Evolutionary conservation across 2,888 invertebrate species (phyloP).

Genomic region (Carabus problematicus): DNA sequence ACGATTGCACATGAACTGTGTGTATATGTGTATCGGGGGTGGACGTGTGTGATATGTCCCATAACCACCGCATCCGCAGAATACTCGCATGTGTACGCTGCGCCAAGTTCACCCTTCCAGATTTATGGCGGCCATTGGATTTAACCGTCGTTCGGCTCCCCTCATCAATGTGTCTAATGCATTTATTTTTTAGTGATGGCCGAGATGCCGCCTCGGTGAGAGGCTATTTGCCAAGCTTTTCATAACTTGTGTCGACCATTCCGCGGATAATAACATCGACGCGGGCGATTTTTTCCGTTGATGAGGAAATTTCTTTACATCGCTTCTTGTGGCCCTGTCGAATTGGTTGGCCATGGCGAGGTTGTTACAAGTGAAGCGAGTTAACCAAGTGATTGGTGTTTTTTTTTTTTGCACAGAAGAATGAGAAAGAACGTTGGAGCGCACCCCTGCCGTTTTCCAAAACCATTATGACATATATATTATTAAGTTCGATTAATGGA

Average conservation of each 20-base stretch:
- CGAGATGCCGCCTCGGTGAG: conserved; percentile 2
- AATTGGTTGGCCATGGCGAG: not conserved
- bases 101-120: conserved; percentile 4
- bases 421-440: too few relatives aligned
- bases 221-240: conserved; percentile 37
- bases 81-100: not conserved
- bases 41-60: conserved; percentile 3
- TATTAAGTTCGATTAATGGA: too few relatives aligned
- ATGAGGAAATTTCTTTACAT: conserved; percentile 34
- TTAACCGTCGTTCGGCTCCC: conserved; percentile 27
- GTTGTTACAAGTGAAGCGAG: conserved; percentile 8
- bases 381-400: conserved; percentile 1
- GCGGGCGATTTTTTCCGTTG: conserved; percentile 32
- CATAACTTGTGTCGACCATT: conserved; percentile 38
- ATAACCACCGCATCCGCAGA: conserved; percentile 6
- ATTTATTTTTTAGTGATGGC: conserved; percentile 35
- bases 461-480: too few relatives aligned
- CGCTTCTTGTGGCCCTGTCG: not conserved
- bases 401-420: not conserved
- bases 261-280: conserved; percentile 26
- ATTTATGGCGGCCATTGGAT: conserved; percentile 36
- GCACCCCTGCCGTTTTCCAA: too few relatives aligned
- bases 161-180: conserved; percentile 34
- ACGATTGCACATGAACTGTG: not conserved
- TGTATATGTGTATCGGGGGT: not conserved